Evolutionary conservation across 2,797 vertebrate genomes (phyloP), one percentile per base, ranked within the genome.

Genomic region (Pseudochaenichthys georgianus): DNA sequence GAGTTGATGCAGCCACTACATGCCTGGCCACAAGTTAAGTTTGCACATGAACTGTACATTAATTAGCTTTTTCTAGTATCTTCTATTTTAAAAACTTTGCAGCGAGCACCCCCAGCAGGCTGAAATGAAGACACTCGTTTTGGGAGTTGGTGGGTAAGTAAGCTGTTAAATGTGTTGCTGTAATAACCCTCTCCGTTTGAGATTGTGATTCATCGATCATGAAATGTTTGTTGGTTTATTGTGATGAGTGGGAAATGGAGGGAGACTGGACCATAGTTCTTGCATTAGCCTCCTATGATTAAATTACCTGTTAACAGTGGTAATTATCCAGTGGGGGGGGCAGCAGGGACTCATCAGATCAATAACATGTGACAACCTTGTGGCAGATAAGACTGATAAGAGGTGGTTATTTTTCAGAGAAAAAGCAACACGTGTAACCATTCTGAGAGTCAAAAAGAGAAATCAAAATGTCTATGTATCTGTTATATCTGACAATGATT

Each of bases 121-220:
- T 59, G 77, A 66, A 15, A 97, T 98, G 97, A 96, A 95, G 91
- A 93, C 84, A 3, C 80, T 97, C 28, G 84, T 98, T 83, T 85
- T 99, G 71, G 97, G 97, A 90, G 95, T 99, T 68, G 94, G 97
- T 23, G 97, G 97, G 97, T 98, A 85, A 96, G 96, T 96, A 73
- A 77, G 10, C 31, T 2, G 9, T 43, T 51, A 28, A 51, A 17
- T 38, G 10, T 34, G 45, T 2, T 48, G n/a, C 13, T 58, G 16
- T 71, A 9, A 61, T 73, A 31, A 74, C 43, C 42, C 48, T 13
- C 55, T 3, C 47, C 34, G 34, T 38, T 7, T 13, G 9, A 38
- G 43, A 45, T 45, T 45, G 10, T 10, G 4, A 45, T 38, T 7
- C 1, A 38, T 38, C 8, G 34, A 38, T 9, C 34, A 38, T 38